Evolutionary conservation across 2,888 invertebrate genomes (phyloP), one percentile per base, ranked within the genome.

Genomic region (Papilio gigon): DNA sequence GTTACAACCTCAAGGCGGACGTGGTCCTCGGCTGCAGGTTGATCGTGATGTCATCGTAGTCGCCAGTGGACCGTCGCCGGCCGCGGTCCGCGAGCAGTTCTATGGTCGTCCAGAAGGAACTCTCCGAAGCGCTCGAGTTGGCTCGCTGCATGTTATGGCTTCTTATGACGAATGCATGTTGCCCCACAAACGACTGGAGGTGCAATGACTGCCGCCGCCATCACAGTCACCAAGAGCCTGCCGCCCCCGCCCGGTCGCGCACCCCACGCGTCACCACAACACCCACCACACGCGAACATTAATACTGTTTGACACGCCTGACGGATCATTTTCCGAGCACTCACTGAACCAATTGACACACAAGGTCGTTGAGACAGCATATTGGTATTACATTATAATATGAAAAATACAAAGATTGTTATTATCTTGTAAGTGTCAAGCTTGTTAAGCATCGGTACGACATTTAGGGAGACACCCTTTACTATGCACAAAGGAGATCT

Each of bases 21-120:
- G 81, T 71, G 67, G 84, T 80, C 74, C 89, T 82, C 50, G 80
- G 72, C 1, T 81, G 80, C 12, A 81, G 71, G 53, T 84, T 83
- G 53, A 81, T 53, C 27, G 71, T 75, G 73, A 77, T 77, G 65
- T 89, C 90, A 40, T 90, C 92, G 50, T 79, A 80, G 74, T 93
- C 93, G 30, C 86, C 84, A n/a, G 88, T 86, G 4, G 92, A 91
- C 44, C 90, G 83, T 66, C 92, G 86, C 68, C 92, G 84, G 56
- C 93, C 93, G 9, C 90, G 87, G 37, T 89, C 93, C 17, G 93
- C 93, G 20, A 94, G 87, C 42, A 94, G 86, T 71, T 94, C 93
- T 71, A 94, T 93, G n/a, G 94, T 94, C 61, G 93, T 93, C 94
- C 94, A 94, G 80, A 94, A 94, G 47, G 89, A 86, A 61, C 92